Conservation (phyloP, 2,113 vertebrate genomes). For the Burhinus bistriatus region DNA sequence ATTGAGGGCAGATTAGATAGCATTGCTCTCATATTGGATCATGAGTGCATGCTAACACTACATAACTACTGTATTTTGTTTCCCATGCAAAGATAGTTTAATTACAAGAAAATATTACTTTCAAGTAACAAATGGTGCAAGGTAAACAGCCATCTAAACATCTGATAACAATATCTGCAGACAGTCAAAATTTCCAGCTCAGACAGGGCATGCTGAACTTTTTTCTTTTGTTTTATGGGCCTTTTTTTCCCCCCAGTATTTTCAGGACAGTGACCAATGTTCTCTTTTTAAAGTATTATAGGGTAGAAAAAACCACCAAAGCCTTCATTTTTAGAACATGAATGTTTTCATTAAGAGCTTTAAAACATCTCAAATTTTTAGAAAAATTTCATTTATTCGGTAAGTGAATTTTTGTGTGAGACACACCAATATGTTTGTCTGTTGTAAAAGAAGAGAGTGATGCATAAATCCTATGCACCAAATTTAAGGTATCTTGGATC, state of each 20-base stretch:
- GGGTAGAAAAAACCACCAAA: rapidly evolving
- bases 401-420: not conserved
- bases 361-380: rapidly evolving
- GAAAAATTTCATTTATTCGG: not conserved
- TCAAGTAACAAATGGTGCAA: not conserved
- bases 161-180: not conserved
- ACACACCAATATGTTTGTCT: not conserved
- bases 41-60: not conserved
- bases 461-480: not conserved
- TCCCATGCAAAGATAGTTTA: not conserved
- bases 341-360: not conserved
- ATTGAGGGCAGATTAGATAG: not conserved
- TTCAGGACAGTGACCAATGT: not conserved
- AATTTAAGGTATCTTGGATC: not conserved
- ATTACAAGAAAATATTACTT: not conserved
- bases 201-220: not conserved
- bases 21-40: not conserved
- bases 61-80: not conserved
- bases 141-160: not conserved
- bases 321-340: not conserved
- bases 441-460: not conserved
- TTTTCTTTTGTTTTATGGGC: not conserved
- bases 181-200: not conserved
- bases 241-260: not conserved
- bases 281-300: not conserved